Evolutionary conservation across 2,797 vertebrate genomes (phyloP).

Genomic region (Acropternis orthonyx): DNA sequence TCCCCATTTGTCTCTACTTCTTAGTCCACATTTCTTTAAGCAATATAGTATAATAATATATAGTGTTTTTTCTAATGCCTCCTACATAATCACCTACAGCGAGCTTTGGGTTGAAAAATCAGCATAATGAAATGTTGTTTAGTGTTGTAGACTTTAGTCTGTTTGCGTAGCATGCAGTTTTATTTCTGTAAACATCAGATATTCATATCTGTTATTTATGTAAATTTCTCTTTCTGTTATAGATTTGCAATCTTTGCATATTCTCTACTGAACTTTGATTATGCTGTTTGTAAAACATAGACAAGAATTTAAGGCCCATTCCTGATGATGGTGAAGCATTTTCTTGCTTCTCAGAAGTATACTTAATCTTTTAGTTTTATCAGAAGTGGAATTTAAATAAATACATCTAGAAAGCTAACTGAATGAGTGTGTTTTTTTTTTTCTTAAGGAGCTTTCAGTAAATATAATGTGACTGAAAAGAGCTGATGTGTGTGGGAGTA

Average conservation of each 20-base stretch:
- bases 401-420: neutral
- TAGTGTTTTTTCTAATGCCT: neutral
- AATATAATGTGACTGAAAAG: neutral
- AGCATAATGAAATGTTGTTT: neutral
- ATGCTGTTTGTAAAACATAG: slow-evolving; percentile 47
- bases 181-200: slow-evolving; percentile 42
- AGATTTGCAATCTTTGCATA: slow-evolving; percentile 52
- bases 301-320: slow-evolving; percentile 32
- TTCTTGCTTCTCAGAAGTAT: slow-evolving; percentile 22
- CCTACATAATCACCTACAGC: neutral
- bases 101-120: neutral
- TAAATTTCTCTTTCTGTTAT: slow-evolving; percentile 31
- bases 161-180: slow-evolving; percentile 14
- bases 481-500: neutral
- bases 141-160: neutral
- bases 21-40: neutral
- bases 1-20: neutral
- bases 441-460: neutral
- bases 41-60: neutral
- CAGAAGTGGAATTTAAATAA: slow-evolving; percentile 22
- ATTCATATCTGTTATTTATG: slow-evolving; percentile 56
- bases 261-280: slow-evolving; percentile 57
- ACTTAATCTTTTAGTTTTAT: slow-evolving; percentile 28
- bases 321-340: slow-evolving; percentile 18
- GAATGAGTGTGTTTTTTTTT: neutral